phyloP scores from a whole-genome alignment of 2,113 vertebrate genomes.

The Butastur rufipennis region DNA sequence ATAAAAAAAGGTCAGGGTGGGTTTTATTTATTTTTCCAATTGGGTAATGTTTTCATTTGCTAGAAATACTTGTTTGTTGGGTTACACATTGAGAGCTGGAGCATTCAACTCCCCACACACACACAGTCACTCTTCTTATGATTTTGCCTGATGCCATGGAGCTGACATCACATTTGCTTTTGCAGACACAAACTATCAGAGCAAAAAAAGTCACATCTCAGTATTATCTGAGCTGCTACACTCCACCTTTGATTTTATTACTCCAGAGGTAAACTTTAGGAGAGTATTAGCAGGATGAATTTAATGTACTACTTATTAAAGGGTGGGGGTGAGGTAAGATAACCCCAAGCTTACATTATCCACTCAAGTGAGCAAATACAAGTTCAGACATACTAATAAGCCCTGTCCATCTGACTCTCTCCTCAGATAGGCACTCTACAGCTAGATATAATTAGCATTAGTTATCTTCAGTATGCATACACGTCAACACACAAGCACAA shows the following conservation, averaged over 20 bases:
- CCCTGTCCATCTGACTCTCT: background rate
- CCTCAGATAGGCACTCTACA: background rate
- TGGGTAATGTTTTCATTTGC: background rate
- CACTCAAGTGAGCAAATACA: background rate
- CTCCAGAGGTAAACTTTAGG: background rate
- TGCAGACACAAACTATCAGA: background rate
- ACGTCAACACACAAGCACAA: background rate
- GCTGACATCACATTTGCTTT: background rate
- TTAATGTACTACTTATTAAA: background rate
- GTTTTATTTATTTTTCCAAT: background rate
- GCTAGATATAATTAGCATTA: background rate
- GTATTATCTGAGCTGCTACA: background rate
- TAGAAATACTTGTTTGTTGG: background rate
- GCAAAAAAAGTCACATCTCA: background rate
- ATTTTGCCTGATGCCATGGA: background rate
- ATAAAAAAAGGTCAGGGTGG: background rate
- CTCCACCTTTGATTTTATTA: background rate
- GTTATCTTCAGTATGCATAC: background rate
- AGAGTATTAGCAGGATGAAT: background rate
- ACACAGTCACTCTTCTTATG: rapidly evolving
- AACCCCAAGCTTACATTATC: background rate
- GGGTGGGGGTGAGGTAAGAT: background rate
- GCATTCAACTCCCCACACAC: background rate
- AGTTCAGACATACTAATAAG: background rate
- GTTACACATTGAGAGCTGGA: background rate